A percentile compares a stretch with the other conserved stretches of the same genome.
These are phyloP conservation scores for Ectemnius continuus DNA, from an alignment of 2,888 invertebrate genomes.

Conservation along the genomic window DNA sequence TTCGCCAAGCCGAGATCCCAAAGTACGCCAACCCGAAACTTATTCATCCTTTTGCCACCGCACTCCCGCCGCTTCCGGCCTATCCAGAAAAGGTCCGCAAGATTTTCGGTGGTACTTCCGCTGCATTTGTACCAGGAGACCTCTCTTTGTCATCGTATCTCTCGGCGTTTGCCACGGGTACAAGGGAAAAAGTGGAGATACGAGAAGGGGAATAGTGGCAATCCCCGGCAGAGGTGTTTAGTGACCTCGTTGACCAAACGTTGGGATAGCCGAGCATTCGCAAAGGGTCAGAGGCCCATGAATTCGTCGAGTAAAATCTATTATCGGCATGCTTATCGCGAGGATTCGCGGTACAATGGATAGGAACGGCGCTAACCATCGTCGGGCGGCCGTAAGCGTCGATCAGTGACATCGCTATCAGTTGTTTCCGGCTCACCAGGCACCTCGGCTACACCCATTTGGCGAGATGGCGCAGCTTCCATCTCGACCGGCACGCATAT, in stretches of 20 bases:
- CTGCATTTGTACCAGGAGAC: neutral
- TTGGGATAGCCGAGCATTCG: constrained; percentile 35
- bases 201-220: neutral
- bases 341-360: constrained; percentile 65
- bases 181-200: neutral
- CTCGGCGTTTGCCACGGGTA: neutral
- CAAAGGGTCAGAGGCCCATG: constrained; percentile 47
- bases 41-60: constrained; percentile 65
- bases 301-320: constrained; percentile 64
- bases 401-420: constrained; percentile 75
- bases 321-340: constrained; percentile 60
- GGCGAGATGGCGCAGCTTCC: constrained; percentile 69
- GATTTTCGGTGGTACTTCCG: constrained; percentile 6
- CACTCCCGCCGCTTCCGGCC: constrained; percentile 60
- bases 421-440: constrained; percentile 76
- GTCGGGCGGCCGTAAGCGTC: constrained; percentile 69
- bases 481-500: constrained; percentile 23
- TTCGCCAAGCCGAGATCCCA: constrained; percentile 49
- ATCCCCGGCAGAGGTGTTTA: constrained; percentile 21
- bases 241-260: constrained; percentile 20
- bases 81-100: constrained; percentile 31
- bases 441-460: constrained; percentile 55
- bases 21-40: constrained; percentile 64
- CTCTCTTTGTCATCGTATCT: neutral
- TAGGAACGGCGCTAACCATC: constrained; percentile 70